Conservation (phyloP, 2,113 vertebrate species). For the Elephantulus edwardii region DNA sequence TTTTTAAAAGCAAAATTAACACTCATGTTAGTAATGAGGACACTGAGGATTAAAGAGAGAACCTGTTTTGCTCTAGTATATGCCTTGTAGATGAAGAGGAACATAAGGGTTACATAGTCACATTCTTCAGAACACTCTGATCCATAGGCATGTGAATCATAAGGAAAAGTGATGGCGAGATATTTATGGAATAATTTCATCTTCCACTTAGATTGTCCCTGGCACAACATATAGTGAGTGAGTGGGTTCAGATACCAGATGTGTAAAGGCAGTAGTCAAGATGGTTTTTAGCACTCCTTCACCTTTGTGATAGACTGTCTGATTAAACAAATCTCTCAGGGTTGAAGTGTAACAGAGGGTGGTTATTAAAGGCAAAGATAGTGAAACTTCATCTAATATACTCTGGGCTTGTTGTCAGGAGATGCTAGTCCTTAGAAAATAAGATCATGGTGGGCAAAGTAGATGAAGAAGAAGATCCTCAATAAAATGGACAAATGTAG, state of each 20-base stretch:
- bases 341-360: too few species aligned
- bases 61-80: background rate
- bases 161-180: conserved; percentile 39
- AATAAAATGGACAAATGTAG: too few species aligned
- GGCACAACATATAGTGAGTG: conserved; percentile 5
- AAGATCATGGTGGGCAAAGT: too few species aligned
- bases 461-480: too few species aligned
- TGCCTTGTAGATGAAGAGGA: conserved; percentile 45
- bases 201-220: conserved; percentile 38
- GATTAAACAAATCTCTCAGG: too few species aligned
- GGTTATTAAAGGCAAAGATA: too few species aligned
- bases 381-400: too few species aligned
- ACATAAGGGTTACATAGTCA: conserved; percentile 46
- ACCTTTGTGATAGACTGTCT: background rate
- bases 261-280: conserved; percentile 3
- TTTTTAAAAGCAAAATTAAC: background rate
- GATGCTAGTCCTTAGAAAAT: too few species aligned
- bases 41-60: background rate
- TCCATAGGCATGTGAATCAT: conserved; percentile 23
- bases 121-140: background rate
- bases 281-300: background rate
- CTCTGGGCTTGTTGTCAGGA: too few species aligned
- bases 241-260: conserved; percentile 30
- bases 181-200: conserved; percentile 43
- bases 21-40: conserved; percentile 31